Conservation (phyloP, 1,140 invertebrate species). For the Harlomillsia oculata region DNA sequence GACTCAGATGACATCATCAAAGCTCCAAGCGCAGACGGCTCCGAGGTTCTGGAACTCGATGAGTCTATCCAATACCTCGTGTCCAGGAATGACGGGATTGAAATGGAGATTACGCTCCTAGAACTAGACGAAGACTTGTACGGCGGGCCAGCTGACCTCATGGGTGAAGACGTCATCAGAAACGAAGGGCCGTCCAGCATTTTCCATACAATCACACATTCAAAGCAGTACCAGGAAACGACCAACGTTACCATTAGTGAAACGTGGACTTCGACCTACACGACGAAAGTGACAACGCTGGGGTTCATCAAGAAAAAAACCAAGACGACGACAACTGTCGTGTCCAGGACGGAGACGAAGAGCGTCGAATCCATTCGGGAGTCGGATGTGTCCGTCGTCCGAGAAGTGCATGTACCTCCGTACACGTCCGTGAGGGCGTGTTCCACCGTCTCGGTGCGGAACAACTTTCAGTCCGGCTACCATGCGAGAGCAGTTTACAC, state of each 20-base stretch:
- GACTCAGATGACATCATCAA: neutral
- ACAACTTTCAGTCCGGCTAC: neutral
- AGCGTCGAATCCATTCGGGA: neutral
- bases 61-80: neutral
- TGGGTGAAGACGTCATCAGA: neutral
- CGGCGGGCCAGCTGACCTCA: neutral
- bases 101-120: neutral
- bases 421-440: slow-evolving; percentile 7
- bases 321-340: neutral
- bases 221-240: neutral
- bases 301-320: neutral
- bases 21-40: neutral
- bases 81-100: neutral
- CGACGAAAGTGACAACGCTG: neutral
- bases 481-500: neutral
- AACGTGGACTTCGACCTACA: slow-evolving; percentile 4
- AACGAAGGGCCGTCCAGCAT: neutral
- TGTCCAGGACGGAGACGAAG: neutral
- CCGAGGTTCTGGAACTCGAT: neutral
- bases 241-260: neutral
- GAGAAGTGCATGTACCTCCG: slow-evolving; percentile 6
- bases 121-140: neutral
- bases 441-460: neutral
- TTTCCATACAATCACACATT: neutral
- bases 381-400: neutral